These are phyloP conservation scores for Drosophila micromelanica DNA, from an alignment of 1,140 invertebrate genomes.

Conservation along the genomic window DNA sequence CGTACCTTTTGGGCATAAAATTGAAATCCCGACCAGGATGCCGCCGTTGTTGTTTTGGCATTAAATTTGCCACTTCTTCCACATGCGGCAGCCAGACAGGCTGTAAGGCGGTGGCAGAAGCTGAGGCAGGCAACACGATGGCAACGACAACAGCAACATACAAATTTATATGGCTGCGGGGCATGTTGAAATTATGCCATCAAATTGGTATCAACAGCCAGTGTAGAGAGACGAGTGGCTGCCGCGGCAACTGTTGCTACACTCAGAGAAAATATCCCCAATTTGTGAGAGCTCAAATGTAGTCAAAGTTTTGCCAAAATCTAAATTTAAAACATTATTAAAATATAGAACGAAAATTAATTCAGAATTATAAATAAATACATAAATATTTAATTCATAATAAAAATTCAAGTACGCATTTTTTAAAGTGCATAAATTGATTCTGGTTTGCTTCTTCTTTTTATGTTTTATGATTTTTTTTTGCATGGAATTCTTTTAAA, in stretches of 20 bases:
- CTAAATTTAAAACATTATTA: too few relatives aligned
- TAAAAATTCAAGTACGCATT: too few relatives aligned
- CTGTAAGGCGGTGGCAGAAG: constrained; percentile 12
- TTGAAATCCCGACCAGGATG: constrained; percentile 78
- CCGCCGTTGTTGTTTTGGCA: constrained; percentile 59
- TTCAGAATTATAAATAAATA: too few relatives aligned
- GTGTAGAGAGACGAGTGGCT: constrained; percentile 40
- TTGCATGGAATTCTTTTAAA: constrained; percentile 51
- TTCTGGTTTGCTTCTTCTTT: constrained; percentile 21
- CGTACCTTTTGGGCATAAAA: constrained; percentile 83
- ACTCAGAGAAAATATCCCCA: too few relatives aligned
- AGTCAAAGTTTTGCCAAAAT: too few relatives aligned
- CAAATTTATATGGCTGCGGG: constrained; percentile 81
- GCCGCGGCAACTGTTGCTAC: constrained; percentile 5
- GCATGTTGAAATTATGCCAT: constrained; percentile 84
- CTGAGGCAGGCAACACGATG: constrained; percentile 50
- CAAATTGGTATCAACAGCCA: constrained; percentile 81
- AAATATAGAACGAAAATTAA: too few relatives aligned
- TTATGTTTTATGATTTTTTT: constrained; percentile 29
- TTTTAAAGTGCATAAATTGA: constrained; percentile 14
- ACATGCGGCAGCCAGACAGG: constrained; percentile 41
- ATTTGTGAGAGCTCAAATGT: too few relatives aligned
- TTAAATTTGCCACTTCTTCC: constrained; percentile 80
- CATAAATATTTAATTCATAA: too few relatives aligned
- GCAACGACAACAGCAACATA: constrained; percentile 79